These are phyloP conservation scores for Heterohyrax brucei DNA, from an alignment of 2,797 vertebrate genomes.

Conservation along the genomic window DNA sequence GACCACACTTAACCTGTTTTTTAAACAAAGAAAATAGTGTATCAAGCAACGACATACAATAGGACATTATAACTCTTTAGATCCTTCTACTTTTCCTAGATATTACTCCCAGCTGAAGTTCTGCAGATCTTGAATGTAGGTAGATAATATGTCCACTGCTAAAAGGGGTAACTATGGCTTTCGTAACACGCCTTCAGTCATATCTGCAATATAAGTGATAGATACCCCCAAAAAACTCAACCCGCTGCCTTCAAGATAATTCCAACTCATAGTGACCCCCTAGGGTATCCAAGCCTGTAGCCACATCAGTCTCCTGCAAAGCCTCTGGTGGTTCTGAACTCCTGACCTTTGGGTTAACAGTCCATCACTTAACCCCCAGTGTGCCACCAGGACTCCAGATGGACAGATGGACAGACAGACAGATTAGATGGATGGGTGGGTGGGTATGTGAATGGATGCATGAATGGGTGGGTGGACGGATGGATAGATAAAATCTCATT, in stretches of 20 bases:
- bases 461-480: neutral
- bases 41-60: neutral
- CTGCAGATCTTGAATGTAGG: neutral
- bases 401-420: neutral
- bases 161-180: neutral
- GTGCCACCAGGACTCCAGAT: no score
- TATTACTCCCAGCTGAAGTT: neutral
- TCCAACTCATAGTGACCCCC: no score
- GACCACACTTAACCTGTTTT: neutral
- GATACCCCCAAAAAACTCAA: no score
- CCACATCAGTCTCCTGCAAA: no score
- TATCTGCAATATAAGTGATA: neutral
- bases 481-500: neutral
- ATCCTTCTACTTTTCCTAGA: neutral
- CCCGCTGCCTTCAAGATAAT: no score
- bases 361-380: no score
- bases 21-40: neutral
- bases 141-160: neutral
- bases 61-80: neutral
- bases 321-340: no score
- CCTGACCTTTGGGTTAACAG: no score
- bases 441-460: no score
- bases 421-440: neutral
- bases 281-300: no score
- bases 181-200: neutral